Evolutionary conservation across 2,888 invertebrate genomes (phyloP).

Genomic region (Phortica okadai): DNA sequence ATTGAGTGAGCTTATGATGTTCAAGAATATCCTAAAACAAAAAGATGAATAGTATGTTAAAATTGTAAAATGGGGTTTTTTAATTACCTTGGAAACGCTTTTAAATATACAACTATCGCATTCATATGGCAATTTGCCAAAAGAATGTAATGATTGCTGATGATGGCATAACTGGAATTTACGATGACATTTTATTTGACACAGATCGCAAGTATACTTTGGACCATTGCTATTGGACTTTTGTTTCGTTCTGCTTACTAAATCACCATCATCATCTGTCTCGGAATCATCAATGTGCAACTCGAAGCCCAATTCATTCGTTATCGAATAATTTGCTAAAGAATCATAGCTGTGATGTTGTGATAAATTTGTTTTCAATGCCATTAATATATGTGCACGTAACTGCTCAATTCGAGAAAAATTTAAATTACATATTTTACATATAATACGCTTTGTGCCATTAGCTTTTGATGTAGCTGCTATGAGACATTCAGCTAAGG

Average conservation of each 20-base stretch:
- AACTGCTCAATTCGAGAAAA: conserved; percentile 61
- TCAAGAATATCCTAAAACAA: conserved; percentile 9
- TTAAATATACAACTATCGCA: conserved; percentile 79
- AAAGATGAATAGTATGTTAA: not conserved
- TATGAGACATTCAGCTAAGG: conserved; percentile 62
- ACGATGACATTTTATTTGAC: conserved; percentile 65
- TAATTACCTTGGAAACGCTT: conserved; percentile 77
- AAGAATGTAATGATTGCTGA: conserved; percentile 69
- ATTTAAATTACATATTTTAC: conserved; percentile 65
- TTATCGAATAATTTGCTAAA: conserved; percentile 66
- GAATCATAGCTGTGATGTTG: conserved; percentile 43
- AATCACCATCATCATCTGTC: conserved; percentile 63
- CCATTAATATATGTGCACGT: conserved; percentile 58
- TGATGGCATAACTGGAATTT: conserved; percentile 71
- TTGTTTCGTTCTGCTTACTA: conserved; percentile 39
- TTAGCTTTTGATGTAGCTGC: conserved; percentile 65
- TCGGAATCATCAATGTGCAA: conserved; percentile 74
- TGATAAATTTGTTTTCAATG: conserved; percentile 9
- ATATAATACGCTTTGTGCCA: conserved; percentile 64
- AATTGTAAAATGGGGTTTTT: not conserved
- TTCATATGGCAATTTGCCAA: conserved; percentile 78
- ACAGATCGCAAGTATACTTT: conserved; percentile 67
- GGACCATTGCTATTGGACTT: conserved; percentile 14
- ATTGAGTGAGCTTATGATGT: conserved; percentile 53
- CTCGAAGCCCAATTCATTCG: conserved; percentile 73